phyloP scores from a whole-genome alignment of 2,113 vertebrate species.

The mouse (Mus musculus) region DNA sequence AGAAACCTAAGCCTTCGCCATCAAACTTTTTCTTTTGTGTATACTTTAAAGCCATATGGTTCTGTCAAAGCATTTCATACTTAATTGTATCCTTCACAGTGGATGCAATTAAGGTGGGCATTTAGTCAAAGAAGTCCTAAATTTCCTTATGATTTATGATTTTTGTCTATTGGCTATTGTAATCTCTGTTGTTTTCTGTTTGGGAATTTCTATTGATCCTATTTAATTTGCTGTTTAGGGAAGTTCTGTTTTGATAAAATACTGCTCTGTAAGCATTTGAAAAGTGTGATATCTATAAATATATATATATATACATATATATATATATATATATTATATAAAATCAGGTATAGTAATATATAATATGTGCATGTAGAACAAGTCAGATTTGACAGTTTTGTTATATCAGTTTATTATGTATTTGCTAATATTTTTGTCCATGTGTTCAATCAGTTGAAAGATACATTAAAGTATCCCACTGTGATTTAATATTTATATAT shows the following conservation, averaged over 20 bases:
- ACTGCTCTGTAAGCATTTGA: conserved; percentile 49
- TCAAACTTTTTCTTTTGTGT: neutral
- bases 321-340: neutral
- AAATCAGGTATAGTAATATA: neutral
- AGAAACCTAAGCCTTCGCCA: neutral
- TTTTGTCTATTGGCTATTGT: conserved; percentile 26
- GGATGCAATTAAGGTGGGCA: neutral
- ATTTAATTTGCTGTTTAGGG: conserved; percentile 25
- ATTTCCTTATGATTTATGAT: conserved; percentile 20
- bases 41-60: neutral
- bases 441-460: conserved; percentile 5
- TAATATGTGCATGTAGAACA: neutral
- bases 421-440: conserved; percentile 17
- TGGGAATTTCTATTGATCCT: conserved; percentile 18
- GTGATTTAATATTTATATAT: conserved; percentile 29
- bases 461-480: conserved; percentile 17
- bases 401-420: neutral
- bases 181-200: neutral
- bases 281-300: neutral
- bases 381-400: conserved; percentile 13
- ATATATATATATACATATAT: neutral
- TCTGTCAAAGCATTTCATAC: neutral
- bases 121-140: conserved; percentile 44
- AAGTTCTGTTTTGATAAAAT: conserved; percentile 37
- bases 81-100: neutral